Evolutionary conservation across 2,797 vertebrate genomes (phyloP).

Genomic region (Rhinatrema bivittatum): DNA sequence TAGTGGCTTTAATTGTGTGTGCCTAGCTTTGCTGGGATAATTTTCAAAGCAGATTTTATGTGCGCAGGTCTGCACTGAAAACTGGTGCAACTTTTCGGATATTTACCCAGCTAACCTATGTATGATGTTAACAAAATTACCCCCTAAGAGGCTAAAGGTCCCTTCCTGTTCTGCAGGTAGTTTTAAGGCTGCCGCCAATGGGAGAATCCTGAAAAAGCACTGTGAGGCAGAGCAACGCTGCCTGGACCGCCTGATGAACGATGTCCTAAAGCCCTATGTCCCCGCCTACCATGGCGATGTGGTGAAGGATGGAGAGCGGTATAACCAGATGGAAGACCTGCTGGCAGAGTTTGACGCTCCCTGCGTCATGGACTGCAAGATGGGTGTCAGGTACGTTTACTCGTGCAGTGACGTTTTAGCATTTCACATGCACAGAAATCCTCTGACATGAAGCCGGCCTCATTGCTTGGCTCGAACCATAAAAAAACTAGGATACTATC

Average conservation of each 20-base stretch:
- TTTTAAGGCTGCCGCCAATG: slow-evolving; percentile 91
- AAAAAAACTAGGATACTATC: rapidly evolving
- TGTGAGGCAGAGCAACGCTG: slow-evolving; percentile 95
- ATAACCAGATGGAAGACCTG: slow-evolving; percentile 98
- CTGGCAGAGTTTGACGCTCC: slow-evolving; percentile 90
- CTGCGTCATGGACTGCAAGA: slow-evolving; percentile 98
- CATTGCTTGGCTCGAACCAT: rapidly evolving
- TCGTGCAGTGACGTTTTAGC: background rate
- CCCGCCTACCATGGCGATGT: slow-evolving; percentile 90
- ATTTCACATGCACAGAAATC: too few species aligned
- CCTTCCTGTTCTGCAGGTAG: slow-evolving; percentile 79
- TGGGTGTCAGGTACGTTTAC: slow-evolving; percentile 85
- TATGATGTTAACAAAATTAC: too few species aligned
- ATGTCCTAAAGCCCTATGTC: slow-evolving; percentile 80
- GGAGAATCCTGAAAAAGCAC: slow-evolving; percentile 94
- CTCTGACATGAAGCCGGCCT: rapidly evolving
- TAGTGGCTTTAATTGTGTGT: too few species aligned
- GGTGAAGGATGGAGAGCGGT: slow-evolving; percentile 90
- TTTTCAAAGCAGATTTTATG: too few species aligned
- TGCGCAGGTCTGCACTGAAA: too few species aligned
- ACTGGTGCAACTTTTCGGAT: too few species aligned
- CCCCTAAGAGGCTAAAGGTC: too few species aligned
- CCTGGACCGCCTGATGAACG: slow-evolving; percentile 82
- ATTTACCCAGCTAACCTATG: too few species aligned
- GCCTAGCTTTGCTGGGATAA: too few species aligned